phyloP scores from a whole-genome alignment of 2,888 invertebrate species.

The Folsomia candida region DNA sequence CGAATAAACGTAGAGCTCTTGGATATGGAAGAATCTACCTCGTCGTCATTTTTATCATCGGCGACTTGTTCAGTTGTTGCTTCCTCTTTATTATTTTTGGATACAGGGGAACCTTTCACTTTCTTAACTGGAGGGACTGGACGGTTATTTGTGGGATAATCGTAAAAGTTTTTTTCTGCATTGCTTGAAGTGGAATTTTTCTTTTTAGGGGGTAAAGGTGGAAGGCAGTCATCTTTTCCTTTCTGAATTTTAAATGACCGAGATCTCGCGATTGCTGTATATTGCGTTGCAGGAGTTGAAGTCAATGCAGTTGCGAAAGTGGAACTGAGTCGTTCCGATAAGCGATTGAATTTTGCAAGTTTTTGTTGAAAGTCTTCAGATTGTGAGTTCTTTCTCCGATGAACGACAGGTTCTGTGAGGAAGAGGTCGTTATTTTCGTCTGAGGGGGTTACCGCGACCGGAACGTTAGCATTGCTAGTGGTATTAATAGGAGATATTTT shows the following conservation, averaged over 20 bases:
- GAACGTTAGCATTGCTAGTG: neutral
- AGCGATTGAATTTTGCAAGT: constrained; percentile 43
- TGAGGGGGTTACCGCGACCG: neutral
- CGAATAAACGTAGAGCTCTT: constrained; percentile 18
- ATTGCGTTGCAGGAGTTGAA: neutral
- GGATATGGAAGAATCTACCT: neutral
- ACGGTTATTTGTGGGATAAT: constrained; percentile 43
- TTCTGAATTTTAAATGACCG: constrained; percentile 26
- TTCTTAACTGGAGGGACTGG: constrained; percentile 24
- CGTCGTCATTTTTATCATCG: constrained; percentile 8
- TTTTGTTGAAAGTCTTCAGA: constrained; percentile 38
- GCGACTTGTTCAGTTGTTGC: neutral
- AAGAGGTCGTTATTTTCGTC: neutral
- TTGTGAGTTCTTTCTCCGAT: neutral
- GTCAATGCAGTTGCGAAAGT: constrained; percentile 40
- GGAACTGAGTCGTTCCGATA: constrained; percentile 42
- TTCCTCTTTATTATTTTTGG: neutral
- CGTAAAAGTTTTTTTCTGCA: constrained; percentile 27
- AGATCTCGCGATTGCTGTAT: constrained; percentile 24
- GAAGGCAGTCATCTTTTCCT: constrained; percentile 14
- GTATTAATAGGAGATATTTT: neutral
- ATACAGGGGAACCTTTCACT: neutral
- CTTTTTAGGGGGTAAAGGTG: constrained; percentile 44
- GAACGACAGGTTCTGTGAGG: neutral
- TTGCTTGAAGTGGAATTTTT: constrained; percentile 14